Conservation (phyloP, 2,113 vertebrate genomes). For the Leptobrachium ailaonicum region DNA sequence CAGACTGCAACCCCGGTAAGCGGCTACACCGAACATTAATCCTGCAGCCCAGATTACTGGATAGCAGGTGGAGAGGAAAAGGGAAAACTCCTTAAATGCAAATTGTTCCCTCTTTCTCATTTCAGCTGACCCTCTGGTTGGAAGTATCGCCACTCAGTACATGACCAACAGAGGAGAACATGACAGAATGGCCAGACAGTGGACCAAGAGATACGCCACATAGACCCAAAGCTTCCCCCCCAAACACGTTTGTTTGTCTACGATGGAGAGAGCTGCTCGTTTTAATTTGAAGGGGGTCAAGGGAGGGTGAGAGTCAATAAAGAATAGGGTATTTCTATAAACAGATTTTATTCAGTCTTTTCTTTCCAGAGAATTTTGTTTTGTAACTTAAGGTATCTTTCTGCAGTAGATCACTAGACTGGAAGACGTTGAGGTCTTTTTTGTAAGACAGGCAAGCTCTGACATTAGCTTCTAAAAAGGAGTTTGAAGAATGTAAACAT, state of each 20-base stretch:
- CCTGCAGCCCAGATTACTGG: too few species aligned
- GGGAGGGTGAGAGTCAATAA: conserved; percentile 71
- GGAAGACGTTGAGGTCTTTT: conserved; percentile 64
- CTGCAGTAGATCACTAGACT: conserved; percentile 84
- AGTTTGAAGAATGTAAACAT: conserved; percentile 69
- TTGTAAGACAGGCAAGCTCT: conserved; percentile 67
- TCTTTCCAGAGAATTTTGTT: conserved; percentile 86
- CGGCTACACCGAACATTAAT: not conserved
- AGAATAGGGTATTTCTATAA: conserved; percentile 89
- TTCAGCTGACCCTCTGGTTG: conserved; percentile 89
- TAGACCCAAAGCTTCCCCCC: conserved; percentile 63
- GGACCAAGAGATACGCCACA: conserved; percentile 96
- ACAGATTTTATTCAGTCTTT: conserved; percentile 96
- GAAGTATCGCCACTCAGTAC: conserved; percentile 95
- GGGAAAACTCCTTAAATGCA: too few species aligned
- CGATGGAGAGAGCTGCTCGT: conserved; percentile 80
- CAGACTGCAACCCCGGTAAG: conserved; percentile 96
- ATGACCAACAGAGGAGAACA: conserved; percentile 97
- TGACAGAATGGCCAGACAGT: conserved; percentile 95
- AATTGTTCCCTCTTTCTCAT: conserved; percentile 35
- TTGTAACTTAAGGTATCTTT: conserved; percentile 95
- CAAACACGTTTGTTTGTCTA: conserved; percentile 65
- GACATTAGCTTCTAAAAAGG: conserved; percentile 67
- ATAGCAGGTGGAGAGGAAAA: too few species aligned
- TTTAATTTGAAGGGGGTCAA: conserved; percentile 66